phyloP scores from a whole-genome alignment of 1,140 invertebrate species.

The Theocolax elegans region DNA sequence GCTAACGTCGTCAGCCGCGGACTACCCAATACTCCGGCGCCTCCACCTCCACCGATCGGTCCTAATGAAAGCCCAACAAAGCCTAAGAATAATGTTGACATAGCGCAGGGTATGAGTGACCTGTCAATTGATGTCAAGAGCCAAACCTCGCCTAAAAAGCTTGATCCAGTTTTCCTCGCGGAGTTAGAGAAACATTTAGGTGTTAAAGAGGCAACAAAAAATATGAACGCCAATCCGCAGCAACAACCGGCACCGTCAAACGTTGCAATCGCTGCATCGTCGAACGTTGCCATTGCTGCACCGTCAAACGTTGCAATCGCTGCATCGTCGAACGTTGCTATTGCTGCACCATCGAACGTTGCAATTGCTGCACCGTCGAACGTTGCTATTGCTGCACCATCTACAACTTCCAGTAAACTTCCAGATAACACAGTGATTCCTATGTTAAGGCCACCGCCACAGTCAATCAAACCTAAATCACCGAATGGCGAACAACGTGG shows the following conservation, averaged over 20 bases:
- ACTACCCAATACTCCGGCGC: constrained; percentile 21
- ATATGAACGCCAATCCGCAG: constrained; percentile 57
- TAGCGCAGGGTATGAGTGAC: constrained; percentile 58
- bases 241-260: constrained; percentile 16
- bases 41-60: constrained; percentile 48
- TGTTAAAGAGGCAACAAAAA: constrained; percentile 67
- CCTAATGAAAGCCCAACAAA: constrained; percentile 58
- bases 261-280: no score
- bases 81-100: constrained; percentile 56
- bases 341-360: background rate
- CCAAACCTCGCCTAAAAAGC: constrained; percentile 55
- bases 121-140: constrained; percentile 51
- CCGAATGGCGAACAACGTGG: constrained; percentile 49
- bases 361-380: background rate
- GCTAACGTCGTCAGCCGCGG: constrained; percentile 49
- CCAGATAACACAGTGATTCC: constrained; percentile 61
- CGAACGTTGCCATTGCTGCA: no score
- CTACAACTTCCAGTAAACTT: constrained; percentile 45
- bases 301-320: no score
- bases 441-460: constrained; percentile 64
- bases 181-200: constrained; percentile 74
- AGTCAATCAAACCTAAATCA: constrained; percentile 56
- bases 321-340: no score
- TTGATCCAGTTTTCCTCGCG: constrained; percentile 71
- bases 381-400: constrained; percentile 1